Evolutionary conservation across 2,113 vertebrate genomes (phyloP), one percentile per base, ranked within the genome.

Genomic region (Tylochromis polylepis): DNA sequence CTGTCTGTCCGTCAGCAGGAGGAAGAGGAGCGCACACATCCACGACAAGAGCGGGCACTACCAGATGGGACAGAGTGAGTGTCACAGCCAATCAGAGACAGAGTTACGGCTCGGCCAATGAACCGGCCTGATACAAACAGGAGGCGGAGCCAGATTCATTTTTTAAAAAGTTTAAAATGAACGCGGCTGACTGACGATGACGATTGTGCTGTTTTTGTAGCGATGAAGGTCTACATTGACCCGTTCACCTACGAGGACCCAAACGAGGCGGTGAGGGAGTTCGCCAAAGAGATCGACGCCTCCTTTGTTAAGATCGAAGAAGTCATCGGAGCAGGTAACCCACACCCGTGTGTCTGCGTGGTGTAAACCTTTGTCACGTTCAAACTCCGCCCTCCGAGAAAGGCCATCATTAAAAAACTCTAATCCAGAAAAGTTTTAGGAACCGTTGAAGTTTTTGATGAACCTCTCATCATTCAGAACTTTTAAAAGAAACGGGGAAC

Each of bases 61-160:
- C 81, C 97, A 97, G 89, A 97, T 97, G 85, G 97, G 97, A 8
- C 97, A 97, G 3, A 97, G 97, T 98, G 95, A 94, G 97, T 87
- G 16, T 53, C 11, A 38, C 55, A 75, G 46, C 72, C 86, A 85
- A 72, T 85, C 89, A 85, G 15, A 60, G 36, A 0, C 18, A 22
- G n/a, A 31, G 11, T 59, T 70, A 20, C 24, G 15, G 9, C 29
- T 72, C 1, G 2, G 5, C 81, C 81, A 89, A 7, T 79, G 49
- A 46, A 55, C 24, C 11, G 38, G 16, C 53, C 67, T 51, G 24
- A 77, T 14, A 1, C 81, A 22, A 46, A 51, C 4, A 4, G 5
- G 20, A 46, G 11, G 38, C 20, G 1, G 65, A 12, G 29, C 16
- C n/a, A n/a, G n/a, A n/a, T n/a, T n/a, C n/a, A n/a, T n/a, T n/a